A percentile compares a stretch with the other conserved stretches of the same genome.
Conservation (phyloP, 2,888 invertebrate species). For the Incurvaria masculella region DNA sequence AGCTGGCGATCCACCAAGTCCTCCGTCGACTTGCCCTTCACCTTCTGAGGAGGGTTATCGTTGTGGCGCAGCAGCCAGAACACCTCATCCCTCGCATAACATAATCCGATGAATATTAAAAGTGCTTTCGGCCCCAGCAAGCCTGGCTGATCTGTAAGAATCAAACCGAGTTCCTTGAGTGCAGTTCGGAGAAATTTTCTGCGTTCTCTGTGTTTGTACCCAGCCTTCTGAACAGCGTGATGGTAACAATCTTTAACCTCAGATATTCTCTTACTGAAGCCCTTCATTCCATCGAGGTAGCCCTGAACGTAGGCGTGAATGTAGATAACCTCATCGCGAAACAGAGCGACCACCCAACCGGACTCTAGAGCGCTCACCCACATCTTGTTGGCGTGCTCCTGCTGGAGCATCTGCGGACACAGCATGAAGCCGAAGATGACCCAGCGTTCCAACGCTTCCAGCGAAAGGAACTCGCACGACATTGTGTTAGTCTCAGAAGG, state of each 20-base stretch:
- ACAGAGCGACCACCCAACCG: constrained; percentile 91
- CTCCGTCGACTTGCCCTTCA: constrained; percentile 84
- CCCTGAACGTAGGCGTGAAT: constrained; percentile 91
- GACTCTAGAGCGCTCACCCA: constrained; percentile 92
- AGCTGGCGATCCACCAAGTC: constrained; percentile 94
- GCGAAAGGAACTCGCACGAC: constrained; percentile 95
- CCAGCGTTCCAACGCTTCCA: constrained; percentile 96
- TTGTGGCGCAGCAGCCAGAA: constrained; percentile 95
- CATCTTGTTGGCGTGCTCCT: constrained; percentile 80
- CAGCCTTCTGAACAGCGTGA: constrained; percentile 87
- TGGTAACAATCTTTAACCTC: constrained; percentile 96
- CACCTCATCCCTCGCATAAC: constrained; percentile 95
- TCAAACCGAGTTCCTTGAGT: constrained; percentile 89
- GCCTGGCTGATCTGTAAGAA: constrained; percentile 97
- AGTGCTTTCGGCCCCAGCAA: constrained; percentile 96
- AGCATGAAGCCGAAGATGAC: constrained; percentile 92
- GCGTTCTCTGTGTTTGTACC: constrained; percentile 89
- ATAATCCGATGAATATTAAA: constrained; percentile 93
- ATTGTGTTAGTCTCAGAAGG: constrained; percentile 94
- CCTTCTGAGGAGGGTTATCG: constrained; percentile 91
- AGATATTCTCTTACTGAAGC: constrained; percentile 85
- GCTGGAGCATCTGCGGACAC: constrained; percentile 84
- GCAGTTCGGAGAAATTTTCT: constrained; percentile 95
- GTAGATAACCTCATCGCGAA: constrained; percentile 95
- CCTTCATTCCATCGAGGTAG: constrained; percentile 94